Evolutionary conservation across 2,797 vertebrate species (phyloP).

Genomic region (Streptopelia turtur): DNA sequence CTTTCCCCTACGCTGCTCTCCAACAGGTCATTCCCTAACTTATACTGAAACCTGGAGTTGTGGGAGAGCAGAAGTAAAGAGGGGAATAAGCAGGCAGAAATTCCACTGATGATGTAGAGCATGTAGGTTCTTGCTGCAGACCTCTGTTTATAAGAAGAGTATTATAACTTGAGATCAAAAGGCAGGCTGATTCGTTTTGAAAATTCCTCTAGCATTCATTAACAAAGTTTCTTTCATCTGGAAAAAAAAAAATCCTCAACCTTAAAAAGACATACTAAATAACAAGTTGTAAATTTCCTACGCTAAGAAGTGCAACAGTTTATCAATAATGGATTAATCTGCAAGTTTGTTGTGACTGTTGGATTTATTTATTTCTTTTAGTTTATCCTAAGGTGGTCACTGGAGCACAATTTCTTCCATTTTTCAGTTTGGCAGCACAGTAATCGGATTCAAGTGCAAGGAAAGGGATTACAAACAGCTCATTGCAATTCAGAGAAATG

Average conservation of each 20-base stretch:
- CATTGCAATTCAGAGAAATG: not conserved
- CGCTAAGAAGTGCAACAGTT: not conserved
- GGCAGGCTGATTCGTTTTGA: not conserved
- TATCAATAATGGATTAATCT: not conserved
- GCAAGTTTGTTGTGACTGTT: not conserved
- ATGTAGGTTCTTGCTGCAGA: not conserved
- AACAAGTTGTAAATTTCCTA: not conserved
- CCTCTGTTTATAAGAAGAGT: not conserved
- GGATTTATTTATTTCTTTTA: not conserved
- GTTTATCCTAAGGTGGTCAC: not conserved
- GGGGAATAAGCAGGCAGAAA: not conserved
- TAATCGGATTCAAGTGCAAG: not conserved
- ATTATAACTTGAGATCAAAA: not conserved
- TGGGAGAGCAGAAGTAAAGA: not conserved
- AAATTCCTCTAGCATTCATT: not conserved
- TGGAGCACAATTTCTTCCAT: not conserved
- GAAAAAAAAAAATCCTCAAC: not conserved
- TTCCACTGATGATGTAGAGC: not conserved
- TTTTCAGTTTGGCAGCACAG: not conserved
- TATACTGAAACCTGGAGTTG: too few relatives aligned
- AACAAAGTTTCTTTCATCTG: not conserved
- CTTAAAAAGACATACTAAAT: not conserved
- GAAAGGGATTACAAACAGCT: not conserved
- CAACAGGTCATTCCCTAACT: too few relatives aligned
- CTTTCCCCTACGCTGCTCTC: too few relatives aligned